Percentiles rank a stretch among this genome's conserved stretches.
Evolutionary conservation across 1,140 invertebrate species (phyloP).

Genomic region (Homalodisca vitripennis): DNA sequence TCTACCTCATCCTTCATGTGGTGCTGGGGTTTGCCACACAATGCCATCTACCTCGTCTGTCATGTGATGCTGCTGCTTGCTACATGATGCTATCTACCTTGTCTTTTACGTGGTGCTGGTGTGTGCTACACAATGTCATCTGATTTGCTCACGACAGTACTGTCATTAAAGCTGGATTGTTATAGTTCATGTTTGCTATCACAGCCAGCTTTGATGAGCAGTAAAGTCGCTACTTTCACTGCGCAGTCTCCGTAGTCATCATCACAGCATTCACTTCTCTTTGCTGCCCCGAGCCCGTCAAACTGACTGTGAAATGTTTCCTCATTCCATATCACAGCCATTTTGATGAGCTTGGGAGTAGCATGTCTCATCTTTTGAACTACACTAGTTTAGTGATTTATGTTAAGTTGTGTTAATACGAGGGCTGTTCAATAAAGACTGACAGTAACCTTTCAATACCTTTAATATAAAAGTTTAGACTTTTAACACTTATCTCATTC

Average conservation of each 20-base stretch:
- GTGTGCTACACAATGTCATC: neutral
- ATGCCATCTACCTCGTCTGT: slow-evolving; percentile 68
- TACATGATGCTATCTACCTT: neutral
- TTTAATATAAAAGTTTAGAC: too few relatives aligned
- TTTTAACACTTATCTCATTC: too few relatives aligned
- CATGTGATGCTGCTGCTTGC: slow-evolving; percentile 54
- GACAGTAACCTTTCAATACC: too few relatives aligned
- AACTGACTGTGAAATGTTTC: slow-evolving; percentile 52
- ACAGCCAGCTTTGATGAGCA: slow-evolving; percentile 89
- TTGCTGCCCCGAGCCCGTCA: slow-evolving; percentile 45
- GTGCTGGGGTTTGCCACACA: neutral
- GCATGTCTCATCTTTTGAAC: neutral
- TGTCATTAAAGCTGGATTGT: slow-evolving; percentile 76
- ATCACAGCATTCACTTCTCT: neutral
- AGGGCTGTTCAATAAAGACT: too few relatives aligned
- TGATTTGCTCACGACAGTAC: slow-evolving; percentile 48
- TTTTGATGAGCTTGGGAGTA: slow-evolving; percentile 53
- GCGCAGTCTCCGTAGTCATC: neutral
- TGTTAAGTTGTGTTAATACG: too few relatives aligned
- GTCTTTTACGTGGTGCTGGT: neutral
- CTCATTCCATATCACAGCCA: slow-evolving; percentile 56
- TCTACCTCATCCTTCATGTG: neutral
- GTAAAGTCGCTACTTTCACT: slow-evolving; percentile 5
- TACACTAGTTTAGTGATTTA: neutral
- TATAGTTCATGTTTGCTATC: slow-evolving; percentile 68